These are phyloP conservation scores for Dipodomys merriami DNA, from an alignment of 2,113 vertebrate genomes.

Conservation along the genomic window DNA sequence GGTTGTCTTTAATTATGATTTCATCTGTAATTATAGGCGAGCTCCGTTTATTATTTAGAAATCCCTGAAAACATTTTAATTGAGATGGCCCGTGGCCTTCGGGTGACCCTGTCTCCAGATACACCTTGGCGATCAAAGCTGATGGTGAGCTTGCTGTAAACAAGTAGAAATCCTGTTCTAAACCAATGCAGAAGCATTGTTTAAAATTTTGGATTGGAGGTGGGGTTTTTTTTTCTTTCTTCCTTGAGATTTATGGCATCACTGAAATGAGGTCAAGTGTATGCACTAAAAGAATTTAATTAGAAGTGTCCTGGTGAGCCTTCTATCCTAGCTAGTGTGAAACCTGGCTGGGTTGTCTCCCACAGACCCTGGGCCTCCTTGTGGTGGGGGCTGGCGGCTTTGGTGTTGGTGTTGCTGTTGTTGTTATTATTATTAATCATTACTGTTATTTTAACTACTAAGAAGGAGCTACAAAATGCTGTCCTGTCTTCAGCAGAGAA, in stretches of 20 bases:
- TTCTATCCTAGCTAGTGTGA: background rate
- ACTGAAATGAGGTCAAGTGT: slow-evolving; percentile 69
- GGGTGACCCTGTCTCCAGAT: slow-evolving; percentile 79
- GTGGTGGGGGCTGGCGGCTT: background rate
- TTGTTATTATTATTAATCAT: no score
- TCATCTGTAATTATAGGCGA: slow-evolving; percentile 84
- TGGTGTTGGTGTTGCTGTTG: no score
- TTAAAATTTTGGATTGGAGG: slow-evolving; percentile 61
- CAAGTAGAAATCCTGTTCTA: slow-evolving; percentile 47
- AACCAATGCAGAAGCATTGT: slow-evolving; percentile 69
- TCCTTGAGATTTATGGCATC: slow-evolving; percentile 58
- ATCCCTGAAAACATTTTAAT: slow-evolving; percentile 85
- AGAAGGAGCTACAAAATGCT: background rate
- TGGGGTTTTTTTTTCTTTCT: background rate
- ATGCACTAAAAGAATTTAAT: slow-evolving; percentile 74
- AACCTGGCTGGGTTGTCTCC: slow-evolving; percentile 36
- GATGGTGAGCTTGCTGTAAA: slow-evolving; percentile 24
- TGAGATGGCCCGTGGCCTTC: slow-evolving; percentile 85
- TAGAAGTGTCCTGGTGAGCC: slow-evolving; percentile 66
- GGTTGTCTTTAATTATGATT: slow-evolving; percentile 65
- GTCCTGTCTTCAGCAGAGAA: background rate
- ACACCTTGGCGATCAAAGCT: slow-evolving; percentile 59
- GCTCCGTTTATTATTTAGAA: slow-evolving; percentile 84
- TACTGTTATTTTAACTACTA: background rate
- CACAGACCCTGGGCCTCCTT: slow-evolving; percentile 24